Conservation (phyloP, 2,888 invertebrate species). For the Parochlus steinenii region DNA sequence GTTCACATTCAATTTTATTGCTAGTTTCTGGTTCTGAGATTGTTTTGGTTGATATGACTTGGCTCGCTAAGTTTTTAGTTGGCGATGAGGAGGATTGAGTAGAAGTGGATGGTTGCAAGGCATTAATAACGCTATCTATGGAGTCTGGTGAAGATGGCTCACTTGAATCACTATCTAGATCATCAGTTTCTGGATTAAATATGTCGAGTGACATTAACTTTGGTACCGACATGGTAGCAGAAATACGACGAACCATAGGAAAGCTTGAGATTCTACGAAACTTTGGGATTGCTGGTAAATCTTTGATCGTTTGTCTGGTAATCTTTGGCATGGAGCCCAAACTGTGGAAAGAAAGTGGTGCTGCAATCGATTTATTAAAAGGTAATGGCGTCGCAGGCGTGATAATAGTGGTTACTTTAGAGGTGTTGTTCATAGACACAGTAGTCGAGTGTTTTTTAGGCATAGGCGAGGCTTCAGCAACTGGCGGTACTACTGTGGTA, state of each 20-base stretch:
- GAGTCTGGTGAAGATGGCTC: constrained; percentile 72
- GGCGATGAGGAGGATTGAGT: constrained; percentile 10
- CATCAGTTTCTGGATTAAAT: constrained; percentile 81
- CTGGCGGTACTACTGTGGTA: too few relatives aligned
- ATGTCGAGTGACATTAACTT: constrained; percentile 64
- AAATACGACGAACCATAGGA: constrained; percentile 55
- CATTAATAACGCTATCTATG: constrained; percentile 70
- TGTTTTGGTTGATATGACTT: background rate
- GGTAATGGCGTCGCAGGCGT: constrained; percentile 29
- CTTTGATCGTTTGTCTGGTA: constrained; percentile 42
- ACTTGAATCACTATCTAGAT: constrained; percentile 76
- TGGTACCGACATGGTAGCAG: constrained; percentile 49
- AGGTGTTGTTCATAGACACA: constrained; percentile 34
- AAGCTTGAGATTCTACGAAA: constrained; percentile 36
- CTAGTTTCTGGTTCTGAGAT: constrained; percentile 5
- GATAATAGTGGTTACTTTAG: constrained; percentile 21
- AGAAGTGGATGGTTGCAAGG: constrained; percentile 23
- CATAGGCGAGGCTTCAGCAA: background rate
- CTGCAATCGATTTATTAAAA: constrained; percentile 31
- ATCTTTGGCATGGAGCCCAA: constrained; percentile 39
- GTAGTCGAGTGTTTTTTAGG: background rate
- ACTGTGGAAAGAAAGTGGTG: constrained; percentile 30
- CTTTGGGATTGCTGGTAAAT: constrained; percentile 43
- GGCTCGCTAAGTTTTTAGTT: constrained; percentile 7
- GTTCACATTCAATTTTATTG: constrained; percentile 8